phyloP scores from a whole-genome alignment of 2,797 vertebrate species.

The Enteromius treurensis region DNA sequence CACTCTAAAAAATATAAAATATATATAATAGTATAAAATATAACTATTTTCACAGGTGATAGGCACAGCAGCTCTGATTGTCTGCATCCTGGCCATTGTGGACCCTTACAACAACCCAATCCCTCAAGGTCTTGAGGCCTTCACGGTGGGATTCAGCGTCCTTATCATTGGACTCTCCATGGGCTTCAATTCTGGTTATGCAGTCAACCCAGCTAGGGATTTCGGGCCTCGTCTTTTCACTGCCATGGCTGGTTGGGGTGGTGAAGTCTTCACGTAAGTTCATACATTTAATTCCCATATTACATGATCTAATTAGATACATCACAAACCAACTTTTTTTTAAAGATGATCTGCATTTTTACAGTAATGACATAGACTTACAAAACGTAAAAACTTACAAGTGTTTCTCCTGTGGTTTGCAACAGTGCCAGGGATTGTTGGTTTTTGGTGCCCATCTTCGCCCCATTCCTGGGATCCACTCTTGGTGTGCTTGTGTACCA shows the following conservation, averaged over 20 bases:
- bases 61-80: slow-evolving; percentile 90
- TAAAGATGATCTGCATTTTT: neutral
- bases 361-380: neutral
- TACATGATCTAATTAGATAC: neutral
- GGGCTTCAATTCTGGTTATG: slow-evolving; percentile 98
- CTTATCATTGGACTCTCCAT: slow-evolving; percentile 95
- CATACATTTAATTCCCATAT: neutral
- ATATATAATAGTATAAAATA: too few species aligned
- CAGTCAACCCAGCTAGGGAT: slow-evolving; percentile 96
- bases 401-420: slow-evolving; percentile 22
- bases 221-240: slow-evolving; percentile 94
- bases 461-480: slow-evolving; percentile 88
- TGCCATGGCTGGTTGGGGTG: slow-evolving; percentile 92
- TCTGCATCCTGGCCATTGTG: slow-evolving; percentile 94
- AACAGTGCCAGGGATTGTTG: slow-evolving; percentile 80
- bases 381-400: neutral
- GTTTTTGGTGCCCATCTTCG: slow-evolving; percentile 92
- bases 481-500: slow-evolving; percentile 90
- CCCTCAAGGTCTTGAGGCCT: slow-evolving; percentile 90
- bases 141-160: slow-evolving; percentile 95
- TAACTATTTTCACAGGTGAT: slow-evolving; percentile 72
- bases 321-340: neutral
- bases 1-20: too few species aligned
- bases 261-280: slow-evolving; percentile 89
- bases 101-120: slow-evolving; percentile 95